These are phyloP conservation scores for Capitulum mitella DNA, from an alignment of 2,888 invertebrate species.

Conservation along the genomic window DNA sequence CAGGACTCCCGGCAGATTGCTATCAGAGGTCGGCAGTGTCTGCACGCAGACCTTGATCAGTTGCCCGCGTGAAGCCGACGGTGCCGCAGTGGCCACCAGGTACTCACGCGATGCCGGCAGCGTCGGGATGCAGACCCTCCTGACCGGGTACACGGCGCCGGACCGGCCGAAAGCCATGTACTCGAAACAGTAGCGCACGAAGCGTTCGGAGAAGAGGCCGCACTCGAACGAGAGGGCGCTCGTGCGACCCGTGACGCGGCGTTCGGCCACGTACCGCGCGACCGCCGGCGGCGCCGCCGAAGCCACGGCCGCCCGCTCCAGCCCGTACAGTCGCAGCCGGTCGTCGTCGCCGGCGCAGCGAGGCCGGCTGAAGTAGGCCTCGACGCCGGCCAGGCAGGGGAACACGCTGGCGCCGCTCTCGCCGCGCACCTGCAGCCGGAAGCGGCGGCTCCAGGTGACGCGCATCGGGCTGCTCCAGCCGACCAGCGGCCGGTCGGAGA, in stretches of 20 bases:
- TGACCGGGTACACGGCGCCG: constrained; percentile 73
- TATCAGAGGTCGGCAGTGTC: too few species aligned
- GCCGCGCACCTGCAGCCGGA: not conserved
- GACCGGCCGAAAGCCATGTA: constrained; percentile 78
- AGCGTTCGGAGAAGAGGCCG: constrained; percentile 71
- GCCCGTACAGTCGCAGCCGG: constrained; percentile 52
- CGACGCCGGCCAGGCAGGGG: constrained; percentile 33
- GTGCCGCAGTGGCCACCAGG: too few species aligned
- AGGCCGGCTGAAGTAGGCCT: constrained; percentile 37
- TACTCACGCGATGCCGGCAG: constrained; percentile 65
- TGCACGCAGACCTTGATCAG: too few species aligned
- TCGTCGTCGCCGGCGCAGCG: constrained; percentile 37
- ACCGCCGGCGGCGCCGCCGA: constrained; percentile 59
- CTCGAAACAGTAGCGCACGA: constrained; percentile 78
- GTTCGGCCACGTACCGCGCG: constrained; percentile 58
- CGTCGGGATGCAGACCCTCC: constrained; percentile 76
- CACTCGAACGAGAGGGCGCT: constrained; percentile 64
- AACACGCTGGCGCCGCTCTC: constrained; percentile 27
- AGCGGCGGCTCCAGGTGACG: not conserved
- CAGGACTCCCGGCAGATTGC: too few species aligned
- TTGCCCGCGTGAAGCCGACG: too few species aligned
- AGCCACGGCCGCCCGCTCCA: constrained; percentile 61
- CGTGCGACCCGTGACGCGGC: constrained; percentile 56
- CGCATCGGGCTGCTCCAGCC: not conserved
- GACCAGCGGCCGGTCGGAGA: not conserved